Conservation (phyloP, 2,888 invertebrate genomes). For the Drosophila recens region DNA sequence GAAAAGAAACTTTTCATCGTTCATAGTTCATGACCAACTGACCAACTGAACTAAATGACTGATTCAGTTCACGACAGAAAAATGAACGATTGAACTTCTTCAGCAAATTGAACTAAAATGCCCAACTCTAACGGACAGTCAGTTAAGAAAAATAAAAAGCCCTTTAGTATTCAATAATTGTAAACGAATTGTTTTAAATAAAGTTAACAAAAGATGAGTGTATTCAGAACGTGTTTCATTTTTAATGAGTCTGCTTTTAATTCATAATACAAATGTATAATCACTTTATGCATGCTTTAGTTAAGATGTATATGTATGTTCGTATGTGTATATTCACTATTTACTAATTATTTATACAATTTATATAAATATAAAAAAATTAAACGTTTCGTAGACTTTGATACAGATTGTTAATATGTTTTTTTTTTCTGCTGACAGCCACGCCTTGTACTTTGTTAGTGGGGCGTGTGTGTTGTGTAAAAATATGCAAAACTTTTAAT, state of each 20-base stretch:
- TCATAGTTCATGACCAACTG: too few species aligned
- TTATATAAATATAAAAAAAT: constrained; percentile 79
- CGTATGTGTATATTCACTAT: constrained; percentile 58
- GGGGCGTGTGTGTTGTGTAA: constrained; percentile 32
- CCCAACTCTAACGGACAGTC: not conserved
- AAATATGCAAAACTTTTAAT: constrained; percentile 71
- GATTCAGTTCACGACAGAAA: too few species aligned
- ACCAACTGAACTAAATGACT: too few species aligned
- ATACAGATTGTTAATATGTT: constrained; percentile 64
- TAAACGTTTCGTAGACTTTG: constrained; percentile 68
- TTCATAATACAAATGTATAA: constrained; percentile 72
- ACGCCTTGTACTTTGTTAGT: constrained; percentile 10
- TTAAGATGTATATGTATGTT: constrained; percentile 55
- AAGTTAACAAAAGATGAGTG: not conserved
- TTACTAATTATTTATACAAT: constrained; percentile 74
- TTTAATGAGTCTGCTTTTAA: constrained; percentile 69
- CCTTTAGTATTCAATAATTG: not conserved
- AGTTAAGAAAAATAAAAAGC: not conserved
- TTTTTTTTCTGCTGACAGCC: constrained; percentile 26
- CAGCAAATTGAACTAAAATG: too few species aligned
- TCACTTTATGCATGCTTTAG: constrained; percentile 79
- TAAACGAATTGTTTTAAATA: not conserved
- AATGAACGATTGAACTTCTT: too few species aligned
- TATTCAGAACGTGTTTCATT: constrained; percentile 56
- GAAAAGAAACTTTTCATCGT: too few species aligned